Percentiles rank a stretch among this genome's conserved stretches.
Evolutionary conservation across 2,113 vertebrate species (phyloP).

Genomic region (Macroglossus sobrinus): DNA sequence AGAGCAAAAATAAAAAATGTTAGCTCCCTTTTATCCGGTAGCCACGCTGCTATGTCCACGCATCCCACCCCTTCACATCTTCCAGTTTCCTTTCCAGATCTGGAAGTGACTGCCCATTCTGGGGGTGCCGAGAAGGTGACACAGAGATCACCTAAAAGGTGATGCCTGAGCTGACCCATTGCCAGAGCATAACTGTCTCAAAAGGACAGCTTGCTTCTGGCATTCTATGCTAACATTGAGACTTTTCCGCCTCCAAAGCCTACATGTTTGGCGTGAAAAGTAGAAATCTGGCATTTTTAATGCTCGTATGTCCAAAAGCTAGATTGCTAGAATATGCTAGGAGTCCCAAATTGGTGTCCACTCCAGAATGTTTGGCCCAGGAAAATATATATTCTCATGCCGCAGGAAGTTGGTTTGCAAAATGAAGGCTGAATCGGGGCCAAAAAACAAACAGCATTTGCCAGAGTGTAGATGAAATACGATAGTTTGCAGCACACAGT

Average conservation of each 20-base stretch:
- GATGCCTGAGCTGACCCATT: background rate
- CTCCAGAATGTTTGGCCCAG: conserved; percentile 64
- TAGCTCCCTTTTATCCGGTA: background rate
- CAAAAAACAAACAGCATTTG: conserved; percentile 58
- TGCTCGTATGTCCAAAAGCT: conserved; percentile 55
- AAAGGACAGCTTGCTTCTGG: conserved; percentile 40
- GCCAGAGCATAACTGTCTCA: background rate
- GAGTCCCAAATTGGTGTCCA: conserved; percentile 68
- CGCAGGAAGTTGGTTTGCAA: conserved; percentile 70
- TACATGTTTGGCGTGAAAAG: conserved; percentile 36
- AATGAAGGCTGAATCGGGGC: conserved; percentile 54
- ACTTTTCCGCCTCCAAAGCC: conserved; percentile 38
- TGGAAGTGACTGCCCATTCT: background rate
- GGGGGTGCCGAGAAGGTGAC: background rate
- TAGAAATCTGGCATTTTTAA: conserved; percentile 55
- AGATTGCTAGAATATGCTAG: conserved; percentile 51
- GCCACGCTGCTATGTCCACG: too few species aligned
- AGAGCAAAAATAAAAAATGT: background rate
- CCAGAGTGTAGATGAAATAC: conserved; percentile 54
- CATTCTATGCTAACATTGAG: background rate
- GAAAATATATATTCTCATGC: conserved; percentile 69
- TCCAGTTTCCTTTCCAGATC: background rate
- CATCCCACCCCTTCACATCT: background rate
- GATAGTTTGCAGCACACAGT: conserved; percentile 37
- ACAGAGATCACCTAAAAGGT: background rate